These are phyloP conservation scores for Myxocyprinus asiaticus DNA, from an alignment of 2,113 vertebrate genomes.

Conservation along the genomic window DNA sequence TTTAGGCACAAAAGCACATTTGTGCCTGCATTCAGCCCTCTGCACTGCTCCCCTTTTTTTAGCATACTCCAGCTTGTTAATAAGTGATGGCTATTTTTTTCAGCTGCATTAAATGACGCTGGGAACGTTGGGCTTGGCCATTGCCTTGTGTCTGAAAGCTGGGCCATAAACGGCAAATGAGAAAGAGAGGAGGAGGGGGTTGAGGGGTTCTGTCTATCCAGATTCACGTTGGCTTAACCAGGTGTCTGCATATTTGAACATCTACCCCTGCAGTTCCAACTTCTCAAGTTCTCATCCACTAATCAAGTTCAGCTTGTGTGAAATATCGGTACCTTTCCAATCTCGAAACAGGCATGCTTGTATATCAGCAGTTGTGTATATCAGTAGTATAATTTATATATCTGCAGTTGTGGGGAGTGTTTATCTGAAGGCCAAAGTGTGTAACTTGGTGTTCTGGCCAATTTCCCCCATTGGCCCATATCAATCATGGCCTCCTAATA, in stretches of 20 bases:
- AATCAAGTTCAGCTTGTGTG: slow-evolving; percentile 36
- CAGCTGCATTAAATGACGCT: slow-evolving; percentile 37
- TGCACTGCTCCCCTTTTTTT: not conserved
- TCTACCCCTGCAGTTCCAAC: slow-evolving; percentile 58
- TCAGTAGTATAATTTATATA: slow-evolving; percentile 15
- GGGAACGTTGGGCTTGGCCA: not conserved
- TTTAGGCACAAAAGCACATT: slow-evolving; percentile 43
- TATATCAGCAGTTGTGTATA: not conserved
- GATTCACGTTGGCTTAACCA: slow-evolving; percentile 60
- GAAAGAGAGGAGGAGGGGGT: not conserved
- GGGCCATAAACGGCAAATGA: not conserved
- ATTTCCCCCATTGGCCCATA: too few species aligned
- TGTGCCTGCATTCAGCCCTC: slow-evolving; percentile 9
- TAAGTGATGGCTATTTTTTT: slow-evolving; percentile 24
- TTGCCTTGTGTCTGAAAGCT: not conserved
- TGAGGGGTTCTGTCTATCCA: slow-evolving; percentile 45
- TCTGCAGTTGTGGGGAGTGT: slow-evolving; percentile 9
- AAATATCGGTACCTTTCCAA: slow-evolving; percentile 19
- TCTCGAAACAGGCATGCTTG: not conserved
- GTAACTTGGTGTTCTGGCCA: too few species aligned
- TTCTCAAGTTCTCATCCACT: slow-evolving; percentile 62
- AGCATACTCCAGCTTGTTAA: slow-evolving; percentile 6
- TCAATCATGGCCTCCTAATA: too few species aligned
- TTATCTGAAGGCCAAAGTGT: not conserved
- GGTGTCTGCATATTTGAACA: slow-evolving; percentile 60